Percentiles rank a stretch among this genome's conserved stretches.
Evolutionary conservation across 2,888 invertebrate species (phyloP).

Genomic region (Alitta virens): DNA sequence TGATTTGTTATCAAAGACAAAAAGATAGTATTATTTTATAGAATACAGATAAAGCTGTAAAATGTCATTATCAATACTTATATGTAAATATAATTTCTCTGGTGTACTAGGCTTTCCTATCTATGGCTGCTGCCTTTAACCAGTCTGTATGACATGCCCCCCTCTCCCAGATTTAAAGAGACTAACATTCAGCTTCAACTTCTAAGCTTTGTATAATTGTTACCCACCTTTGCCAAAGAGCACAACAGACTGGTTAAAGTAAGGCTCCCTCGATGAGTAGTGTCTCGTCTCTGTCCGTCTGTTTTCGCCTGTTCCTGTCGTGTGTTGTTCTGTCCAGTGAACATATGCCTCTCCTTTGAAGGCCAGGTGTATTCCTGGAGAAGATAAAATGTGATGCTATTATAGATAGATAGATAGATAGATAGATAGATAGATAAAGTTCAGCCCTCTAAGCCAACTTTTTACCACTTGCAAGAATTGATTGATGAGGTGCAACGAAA

Average conservation of each 20-base stretch:
- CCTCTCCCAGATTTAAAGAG: no score
- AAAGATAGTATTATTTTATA: no score
- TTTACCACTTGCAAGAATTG: slow-evolving; percentile 40
- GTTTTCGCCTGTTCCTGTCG: slow-evolving; percentile 41
- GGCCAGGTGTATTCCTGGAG: slow-evolving; percentile 35
- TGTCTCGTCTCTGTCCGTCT: slow-evolving; percentile 38
- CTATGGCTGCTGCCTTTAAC: no score
- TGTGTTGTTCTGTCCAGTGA: slow-evolving; percentile 41
- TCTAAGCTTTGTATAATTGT: no score
- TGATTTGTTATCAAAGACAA: no score
- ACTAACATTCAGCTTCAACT: not conserved
- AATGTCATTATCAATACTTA: no score
- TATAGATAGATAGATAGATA: slow-evolving; percentile 33
- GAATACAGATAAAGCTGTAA: no score
- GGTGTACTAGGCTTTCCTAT: no score
- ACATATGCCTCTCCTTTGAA: slow-evolving; percentile 42
- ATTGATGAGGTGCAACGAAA: slow-evolving; percentile 37
- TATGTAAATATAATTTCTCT: no score
- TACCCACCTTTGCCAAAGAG: slow-evolving; percentile 29
- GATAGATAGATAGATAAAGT: slow-evolving; percentile 38
- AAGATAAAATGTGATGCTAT: not conserved
- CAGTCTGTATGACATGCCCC: no score
- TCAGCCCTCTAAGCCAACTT: slow-evolving; percentile 40
- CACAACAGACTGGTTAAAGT: slow-evolving; percentile 36
- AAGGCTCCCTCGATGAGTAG: slow-evolving; percentile 39